A percentile compares a stretch with the other conserved stretches of the same genome.
Conservation (phyloP, 30 jellyfish, hydroid and myxozoan species). For the Cassiopea xamachana region DNA sequence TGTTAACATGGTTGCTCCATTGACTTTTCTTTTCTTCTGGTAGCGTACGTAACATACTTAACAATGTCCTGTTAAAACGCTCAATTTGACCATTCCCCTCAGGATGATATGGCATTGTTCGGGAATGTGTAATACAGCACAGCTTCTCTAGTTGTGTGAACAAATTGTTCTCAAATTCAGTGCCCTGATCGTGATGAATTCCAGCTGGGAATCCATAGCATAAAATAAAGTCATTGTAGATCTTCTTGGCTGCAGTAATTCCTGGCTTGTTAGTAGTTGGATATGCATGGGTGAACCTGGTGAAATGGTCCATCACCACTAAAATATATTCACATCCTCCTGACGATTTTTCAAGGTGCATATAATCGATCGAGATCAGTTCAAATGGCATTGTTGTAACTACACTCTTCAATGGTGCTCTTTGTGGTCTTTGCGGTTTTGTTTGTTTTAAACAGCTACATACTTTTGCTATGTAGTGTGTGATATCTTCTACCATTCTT, state of each 20-base stretch:
- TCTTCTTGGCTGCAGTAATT: not conserved
- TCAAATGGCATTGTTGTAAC: no score
- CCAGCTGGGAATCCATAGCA: conserved; percentile 44
- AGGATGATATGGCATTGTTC: conserved; percentile 64
- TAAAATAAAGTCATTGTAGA: conserved; percentile 47
- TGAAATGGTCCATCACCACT: no score
- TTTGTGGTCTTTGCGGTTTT: no score
- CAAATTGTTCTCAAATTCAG: conserved; percentile 53
- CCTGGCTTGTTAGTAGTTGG: no score
- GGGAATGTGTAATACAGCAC: conserved; percentile 25
- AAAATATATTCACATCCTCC: no score
- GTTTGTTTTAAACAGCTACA: no score
- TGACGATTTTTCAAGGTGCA: no score
- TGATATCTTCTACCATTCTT: no score
- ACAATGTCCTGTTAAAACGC: conserved; percentile 36
- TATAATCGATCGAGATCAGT: no score
- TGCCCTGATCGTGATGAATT: conserved; percentile 58
- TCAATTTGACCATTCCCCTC: conserved; percentile 58
- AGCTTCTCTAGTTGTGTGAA: not conserved
- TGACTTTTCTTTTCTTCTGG: not conserved
- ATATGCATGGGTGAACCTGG: no score
- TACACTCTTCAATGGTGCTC: no score
- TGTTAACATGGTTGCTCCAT: not conserved
- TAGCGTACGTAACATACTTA: conserved; percentile 40
- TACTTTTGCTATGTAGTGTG: no score